A percentile compares a stretch with the other conserved stretches of the same genome.
phyloP scores from a whole-genome alignment of 2,797 vertebrate genomes.

The Diglossa cyanea region DNA sequence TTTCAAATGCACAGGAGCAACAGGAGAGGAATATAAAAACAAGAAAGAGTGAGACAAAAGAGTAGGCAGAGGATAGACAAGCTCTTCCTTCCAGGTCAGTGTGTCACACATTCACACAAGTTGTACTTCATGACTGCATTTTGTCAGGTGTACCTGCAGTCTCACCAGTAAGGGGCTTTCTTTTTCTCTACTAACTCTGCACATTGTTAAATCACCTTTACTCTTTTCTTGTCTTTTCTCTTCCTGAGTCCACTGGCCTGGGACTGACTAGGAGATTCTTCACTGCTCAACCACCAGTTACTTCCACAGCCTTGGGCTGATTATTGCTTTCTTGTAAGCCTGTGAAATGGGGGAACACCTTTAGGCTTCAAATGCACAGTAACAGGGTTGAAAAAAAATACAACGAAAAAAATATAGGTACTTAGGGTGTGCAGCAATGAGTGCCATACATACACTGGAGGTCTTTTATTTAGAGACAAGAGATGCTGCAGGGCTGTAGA shows the following conservation, averaged over 20 bases:
- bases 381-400: not conserved
- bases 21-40: not conserved
- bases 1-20: not conserved
- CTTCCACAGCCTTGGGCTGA: rapidly evolving
- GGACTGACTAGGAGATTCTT: not conserved
- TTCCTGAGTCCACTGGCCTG: not conserved
- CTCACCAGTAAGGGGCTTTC: not conserved
- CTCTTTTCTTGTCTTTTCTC: not conserved
- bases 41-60: not conserved
- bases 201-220: not conserved
- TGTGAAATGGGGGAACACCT: rapidly evolving
- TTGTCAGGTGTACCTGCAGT: not conserved
- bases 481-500: not conserved
- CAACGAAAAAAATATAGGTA: rapidly evolving
- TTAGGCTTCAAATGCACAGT: not conserved
- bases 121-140: not conserved
- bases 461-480: not conserved
- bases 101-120: rapidly evolving
- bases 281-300: rapidly evolving
- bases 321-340: not conserved
- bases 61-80: not conserved
- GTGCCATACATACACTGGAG: not conserved
- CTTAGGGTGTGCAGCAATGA: not conserved
- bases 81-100: not conserved
- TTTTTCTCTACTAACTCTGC: not conserved